Evolutionary conservation across 1,140 invertebrate genomes (phyloP).

Genomic region (Drosophila lini): DNA sequence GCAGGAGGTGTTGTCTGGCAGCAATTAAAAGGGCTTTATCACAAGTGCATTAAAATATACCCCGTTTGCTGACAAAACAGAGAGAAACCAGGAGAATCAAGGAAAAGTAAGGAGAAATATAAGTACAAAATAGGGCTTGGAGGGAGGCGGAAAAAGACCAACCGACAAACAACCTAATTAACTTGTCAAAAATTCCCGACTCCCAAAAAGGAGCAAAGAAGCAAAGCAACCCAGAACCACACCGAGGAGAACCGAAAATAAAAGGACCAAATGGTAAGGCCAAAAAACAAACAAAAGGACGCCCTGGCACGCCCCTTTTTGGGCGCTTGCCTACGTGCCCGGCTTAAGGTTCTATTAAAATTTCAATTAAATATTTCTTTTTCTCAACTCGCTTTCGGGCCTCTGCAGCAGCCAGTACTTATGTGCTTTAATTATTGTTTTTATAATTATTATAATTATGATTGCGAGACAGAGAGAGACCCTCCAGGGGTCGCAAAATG

Average conservation of each 20-base stretch:
- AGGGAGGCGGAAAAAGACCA: constrained; percentile 3
- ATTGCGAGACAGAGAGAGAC: constrained; percentile 43
- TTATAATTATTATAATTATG: constrained; percentile 77
- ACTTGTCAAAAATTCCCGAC: constrained; percentile 73
- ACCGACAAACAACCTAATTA: constrained; percentile 70
- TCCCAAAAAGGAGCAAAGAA: constrained; percentile 10
- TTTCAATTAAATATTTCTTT: constrained; percentile 69
- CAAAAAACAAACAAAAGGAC: constrained; percentile 23
- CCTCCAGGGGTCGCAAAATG: constrained; percentile 13
- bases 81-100: not conserved
- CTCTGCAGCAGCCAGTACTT: constrained; percentile 14
- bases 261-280: constrained; percentile 8
- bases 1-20: constrained; percentile 42
- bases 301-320: constrained; percentile 10
- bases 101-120: not conserved
- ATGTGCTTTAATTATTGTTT: constrained; percentile 62
- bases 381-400: constrained; percentile 10
- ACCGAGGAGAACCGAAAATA: constrained; percentile 24
- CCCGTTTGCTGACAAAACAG: constrained; percentile 3
- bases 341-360: constrained; percentile 73
- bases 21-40: constrained; percentile 66
- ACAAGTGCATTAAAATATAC: constrained; percentile 68
- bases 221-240: constrained; percentile 22
- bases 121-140: not conserved
- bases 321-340: constrained; percentile 46